A percentile compares a stretch with the other conserved stretches of the same genome.
Evolutionary conservation across 2,888 invertebrate species (phyloP).

Genomic region (Dasypolia templi): DNA sequence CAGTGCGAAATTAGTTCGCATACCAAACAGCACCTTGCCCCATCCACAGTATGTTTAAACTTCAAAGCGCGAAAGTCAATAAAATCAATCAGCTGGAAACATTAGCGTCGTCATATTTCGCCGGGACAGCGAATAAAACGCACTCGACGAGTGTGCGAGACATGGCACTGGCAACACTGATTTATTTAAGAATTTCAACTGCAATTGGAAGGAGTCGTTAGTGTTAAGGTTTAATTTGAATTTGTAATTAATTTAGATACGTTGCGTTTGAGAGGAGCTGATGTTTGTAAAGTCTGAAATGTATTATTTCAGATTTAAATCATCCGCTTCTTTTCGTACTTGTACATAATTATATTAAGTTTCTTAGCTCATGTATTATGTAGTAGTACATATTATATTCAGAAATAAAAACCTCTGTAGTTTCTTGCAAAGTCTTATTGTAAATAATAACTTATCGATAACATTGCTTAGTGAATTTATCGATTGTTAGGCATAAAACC

Average conservation of each 20-base stretch:
- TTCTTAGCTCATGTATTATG: not conserved
- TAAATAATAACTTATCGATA: not conserved
- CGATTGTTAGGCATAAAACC: not conserved
- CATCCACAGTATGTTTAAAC: conserved; percentile 33
- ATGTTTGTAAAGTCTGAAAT: not conserved
- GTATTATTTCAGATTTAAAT: not conserved
- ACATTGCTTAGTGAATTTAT: not conserved
- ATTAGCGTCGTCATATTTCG: conserved; percentile 63
- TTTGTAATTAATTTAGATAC: conserved; percentile 26
- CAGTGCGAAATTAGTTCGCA: conserved; percentile 18
- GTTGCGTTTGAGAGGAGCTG: not conserved
- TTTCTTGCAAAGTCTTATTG: not conserved
- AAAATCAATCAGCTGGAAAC: conserved; percentile 62
- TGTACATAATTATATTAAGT: not conserved
- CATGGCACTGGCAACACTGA: conserved; percentile 45
- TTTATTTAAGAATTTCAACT: conserved; percentile 49
- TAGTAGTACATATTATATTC: not conserved
- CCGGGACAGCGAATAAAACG: conserved; percentile 49
- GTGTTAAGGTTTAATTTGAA: conserved; percentile 34
- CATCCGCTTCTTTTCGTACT: not conserved
- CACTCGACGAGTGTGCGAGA: conserved; percentile 43
- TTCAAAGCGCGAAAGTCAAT: conserved; percentile 56
- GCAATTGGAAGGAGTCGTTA: conserved; percentile 37
- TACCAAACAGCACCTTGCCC: conserved; percentile 32
- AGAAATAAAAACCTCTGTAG: not conserved